Percentiles rank a stretch among this genome's conserved stretches.
phyloP scores from a whole-genome alignment of 2,888 invertebrate genomes.

The Gisinianus flammeolus region DNA sequence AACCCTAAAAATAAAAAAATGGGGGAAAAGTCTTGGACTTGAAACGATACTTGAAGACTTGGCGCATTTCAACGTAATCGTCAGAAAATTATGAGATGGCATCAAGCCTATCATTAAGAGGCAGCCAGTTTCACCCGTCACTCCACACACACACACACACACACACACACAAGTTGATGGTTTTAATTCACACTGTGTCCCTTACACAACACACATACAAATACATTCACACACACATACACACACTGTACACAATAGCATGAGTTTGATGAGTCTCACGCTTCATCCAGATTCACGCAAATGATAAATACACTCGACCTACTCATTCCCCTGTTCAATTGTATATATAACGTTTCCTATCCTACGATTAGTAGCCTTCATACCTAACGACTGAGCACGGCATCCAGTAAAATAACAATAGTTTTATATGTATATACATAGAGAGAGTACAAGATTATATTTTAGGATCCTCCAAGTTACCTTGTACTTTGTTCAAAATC shows the following conservation, averaged over 20 bases:
- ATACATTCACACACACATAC: not conserved
- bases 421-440: no score
- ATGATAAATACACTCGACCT: slow-evolving; percentile 10
- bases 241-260: slow-evolving; percentile 23
- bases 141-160: not conserved
- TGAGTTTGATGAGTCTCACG: slow-evolving; percentile 38
- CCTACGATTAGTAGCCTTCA: not conserved
- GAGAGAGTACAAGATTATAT: no score
- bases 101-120: slow-evolving; percentile 20
- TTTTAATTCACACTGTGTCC: slow-evolving; percentile 25
- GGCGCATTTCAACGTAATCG: slow-evolving; percentile 19
- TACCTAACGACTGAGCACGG: not conserved
- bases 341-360: no score
- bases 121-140: slow-evolving; percentile 18
- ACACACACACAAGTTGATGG: slow-evolving; percentile 6
- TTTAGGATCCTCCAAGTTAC: no score
- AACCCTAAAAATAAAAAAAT: not conserved
- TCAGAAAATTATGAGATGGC: slow-evolving; percentile 19
- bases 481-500: no score
- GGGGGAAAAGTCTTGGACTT: not conserved
- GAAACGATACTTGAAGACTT: not conserved
- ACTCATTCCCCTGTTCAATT: not conserved
- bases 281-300: slow-evolving; percentile 35
- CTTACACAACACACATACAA: not conserved
- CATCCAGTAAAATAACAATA: slow-evolving; percentile 18